These are phyloP conservation scores for Pseudomyrmex dendroicus DNA, from an alignment of 1,140 invertebrate species.

Conservation along the genomic window DNA sequence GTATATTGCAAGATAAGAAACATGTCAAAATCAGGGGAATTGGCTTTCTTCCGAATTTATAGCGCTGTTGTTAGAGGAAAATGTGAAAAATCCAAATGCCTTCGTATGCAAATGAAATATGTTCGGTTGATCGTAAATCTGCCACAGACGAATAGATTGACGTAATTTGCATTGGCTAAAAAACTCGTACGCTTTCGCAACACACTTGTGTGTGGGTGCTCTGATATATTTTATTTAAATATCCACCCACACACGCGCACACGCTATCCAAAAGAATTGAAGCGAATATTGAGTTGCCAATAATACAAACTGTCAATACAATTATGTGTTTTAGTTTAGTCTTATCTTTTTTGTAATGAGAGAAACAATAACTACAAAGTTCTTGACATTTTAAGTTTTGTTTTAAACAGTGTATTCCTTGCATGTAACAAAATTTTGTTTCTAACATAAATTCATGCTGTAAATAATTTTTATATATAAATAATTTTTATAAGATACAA, in stretches of 20 bases:
- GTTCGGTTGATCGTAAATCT: conserved; percentile 69
- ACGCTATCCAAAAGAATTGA: conserved; percentile 11
- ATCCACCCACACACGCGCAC: conserved; percentile 10
- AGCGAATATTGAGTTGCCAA: conserved; percentile 15
- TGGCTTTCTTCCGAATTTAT: conserved; percentile 4
- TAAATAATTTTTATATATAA: not conserved
- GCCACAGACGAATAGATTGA: conserved; percentile 60
- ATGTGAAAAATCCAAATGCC: conserved; percentile 65
- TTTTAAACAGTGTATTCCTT: not conserved
- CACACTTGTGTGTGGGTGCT: not conserved
- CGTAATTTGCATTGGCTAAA: conserved; percentile 67
- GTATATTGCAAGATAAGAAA: not conserved
- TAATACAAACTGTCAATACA: conserved; percentile 28
- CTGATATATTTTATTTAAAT: conserved; percentile 70
- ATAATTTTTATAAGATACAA: not conserved
- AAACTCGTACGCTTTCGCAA: conserved; percentile 57
- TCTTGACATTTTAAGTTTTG: not conserved
- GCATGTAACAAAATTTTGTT: not conserved
- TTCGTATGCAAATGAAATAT: conserved; percentile 56
- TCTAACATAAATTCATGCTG: not conserved
- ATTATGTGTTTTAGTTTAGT: not conserved
- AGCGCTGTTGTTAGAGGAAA: conserved; percentile 23
- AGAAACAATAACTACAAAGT: not conserved
- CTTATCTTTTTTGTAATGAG: not conserved
- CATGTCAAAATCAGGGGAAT: not conserved